phyloP scores from a whole-genome alignment of 2,113 vertebrate species.

The Regulus satrapa region DNA sequence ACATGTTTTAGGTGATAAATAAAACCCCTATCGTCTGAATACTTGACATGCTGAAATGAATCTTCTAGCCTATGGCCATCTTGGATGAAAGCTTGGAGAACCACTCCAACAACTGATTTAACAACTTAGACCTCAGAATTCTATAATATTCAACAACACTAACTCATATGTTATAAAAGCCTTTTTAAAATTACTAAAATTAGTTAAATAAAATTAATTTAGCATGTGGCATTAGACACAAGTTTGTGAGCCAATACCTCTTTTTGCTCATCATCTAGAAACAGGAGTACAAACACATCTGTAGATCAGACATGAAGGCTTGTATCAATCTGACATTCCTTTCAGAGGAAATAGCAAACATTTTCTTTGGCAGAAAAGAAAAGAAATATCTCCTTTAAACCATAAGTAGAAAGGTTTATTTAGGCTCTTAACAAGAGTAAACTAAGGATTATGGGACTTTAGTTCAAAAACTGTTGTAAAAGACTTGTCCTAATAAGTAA shows the following conservation, averaged over 20 bases:
- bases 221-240: not conserved
- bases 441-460: not conserved
- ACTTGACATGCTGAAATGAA: not conserved
- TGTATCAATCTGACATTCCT: not conserved
- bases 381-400: not conserved
- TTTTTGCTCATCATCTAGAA: not conserved
- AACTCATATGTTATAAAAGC: not conserved
- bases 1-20: not conserved
- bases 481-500: not conserved
- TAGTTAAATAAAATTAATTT: not conserved
- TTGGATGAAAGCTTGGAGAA: not conserved
- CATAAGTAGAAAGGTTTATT: not conserved
- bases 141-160: accelerated
- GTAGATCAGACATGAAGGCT: not conserved
- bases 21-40: not conserved
- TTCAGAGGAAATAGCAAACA: not conserved
- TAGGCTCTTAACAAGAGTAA: not conserved
- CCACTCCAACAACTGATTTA: not conserved
- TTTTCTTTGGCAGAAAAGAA: not conserved
- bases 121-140: not conserved
- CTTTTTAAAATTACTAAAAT: not conserved
- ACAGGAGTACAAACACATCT: not conserved
- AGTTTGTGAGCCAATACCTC: not conserved
- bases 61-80: not conserved
- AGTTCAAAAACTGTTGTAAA: not conserved